These are phyloP conservation scores for Nannoperca obscura DNA, from an alignment of 2,797 vertebrate species.

Conservation along the genomic window DNA sequence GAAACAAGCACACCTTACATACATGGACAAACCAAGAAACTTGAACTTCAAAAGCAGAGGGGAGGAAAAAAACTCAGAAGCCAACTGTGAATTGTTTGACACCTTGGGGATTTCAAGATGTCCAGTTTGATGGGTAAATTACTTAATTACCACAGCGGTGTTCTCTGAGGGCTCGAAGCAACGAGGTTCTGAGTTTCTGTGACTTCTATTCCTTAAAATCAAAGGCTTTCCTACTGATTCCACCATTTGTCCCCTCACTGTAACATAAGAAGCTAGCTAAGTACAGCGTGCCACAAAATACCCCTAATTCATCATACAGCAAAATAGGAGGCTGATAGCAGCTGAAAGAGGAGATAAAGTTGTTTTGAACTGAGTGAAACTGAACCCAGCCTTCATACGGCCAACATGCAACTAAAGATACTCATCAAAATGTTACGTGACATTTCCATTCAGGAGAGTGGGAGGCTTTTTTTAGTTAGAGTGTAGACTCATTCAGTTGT, in stretches of 20 bases:
- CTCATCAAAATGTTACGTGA: slow-evolving; percentile 75
- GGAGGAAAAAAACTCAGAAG: slow-evolving; percentile 6
- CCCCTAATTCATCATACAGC: slow-evolving; percentile 87
- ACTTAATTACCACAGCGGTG: slow-evolving; percentile 77
- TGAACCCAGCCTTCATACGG: slow-evolving; percentile 59
- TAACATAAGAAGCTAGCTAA: slow-evolving; percentile 83
- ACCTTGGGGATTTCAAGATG: slow-evolving; percentile 71
- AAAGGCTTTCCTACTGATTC: slow-evolving; percentile 71
- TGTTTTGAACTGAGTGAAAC: slow-evolving; percentile 55
- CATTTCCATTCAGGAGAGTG: slow-evolving; percentile 55
- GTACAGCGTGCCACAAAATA: slow-evolving; percentile 82
- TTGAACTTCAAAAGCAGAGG: slow-evolving; percentile 67
- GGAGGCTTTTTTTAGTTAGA: slow-evolving; percentile 26
- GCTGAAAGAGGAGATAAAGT: slow-evolving; percentile 79
- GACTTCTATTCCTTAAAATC: slow-evolving; percentile 64
- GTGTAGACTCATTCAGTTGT: slow-evolving; percentile 14
- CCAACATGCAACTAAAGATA: slow-evolving; percentile 68
- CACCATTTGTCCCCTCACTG: slow-evolving; percentile 69
- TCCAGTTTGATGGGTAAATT: slow-evolving; percentile 84
- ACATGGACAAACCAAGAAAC: slow-evolving; percentile 59
- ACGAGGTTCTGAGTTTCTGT: slow-evolving; percentile 46
- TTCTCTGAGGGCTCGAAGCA: slow-evolving; percentile 70
- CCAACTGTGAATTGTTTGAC: slow-evolving; percentile 59
- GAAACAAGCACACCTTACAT: slow-evolving; percentile 25
- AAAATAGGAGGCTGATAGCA: slow-evolving; percentile 84